These are phyloP conservation scores for Cenopis cana DNA, from an alignment of 2,888 invertebrate genomes.

Conservation along the genomic window DNA sequence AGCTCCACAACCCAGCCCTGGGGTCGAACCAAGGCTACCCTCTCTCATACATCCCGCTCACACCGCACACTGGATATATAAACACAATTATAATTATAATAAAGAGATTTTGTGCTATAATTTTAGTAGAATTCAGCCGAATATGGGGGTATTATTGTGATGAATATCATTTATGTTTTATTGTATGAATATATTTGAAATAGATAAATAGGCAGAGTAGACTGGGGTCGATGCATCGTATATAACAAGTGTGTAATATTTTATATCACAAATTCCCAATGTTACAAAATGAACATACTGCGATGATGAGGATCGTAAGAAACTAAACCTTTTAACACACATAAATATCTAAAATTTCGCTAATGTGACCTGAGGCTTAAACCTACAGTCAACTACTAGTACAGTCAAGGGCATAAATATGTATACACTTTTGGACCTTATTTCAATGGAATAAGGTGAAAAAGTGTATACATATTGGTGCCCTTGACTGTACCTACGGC, in stretches of 20 bases:
- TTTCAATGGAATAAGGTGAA: too few species aligned
- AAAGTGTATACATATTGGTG: too few species aligned
- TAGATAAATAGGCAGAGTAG: conserved; percentile 25
- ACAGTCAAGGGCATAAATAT: too few species aligned
- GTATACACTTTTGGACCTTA: too few species aligned
- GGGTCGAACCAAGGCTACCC: conserved; percentile 18
- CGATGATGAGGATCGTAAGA: neutral
- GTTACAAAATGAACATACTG: neutral
- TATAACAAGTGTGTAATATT: neutral
- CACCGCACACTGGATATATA: conserved; percentile 18
- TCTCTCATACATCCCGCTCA: conserved; percentile 19
- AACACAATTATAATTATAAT: conserved; percentile 28
- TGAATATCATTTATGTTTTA: neutral
- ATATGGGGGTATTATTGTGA: conserved; percentile 4
- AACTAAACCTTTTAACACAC: too few species aligned
- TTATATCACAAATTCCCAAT: neutral
- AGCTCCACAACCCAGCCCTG: neutral
- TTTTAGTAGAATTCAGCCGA: conserved; percentile 14
- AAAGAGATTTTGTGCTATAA: neutral
- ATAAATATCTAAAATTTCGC: too few species aligned
- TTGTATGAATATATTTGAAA: conserved; percentile 4
- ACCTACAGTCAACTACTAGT: too few species aligned
- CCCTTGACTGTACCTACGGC: too few species aligned
- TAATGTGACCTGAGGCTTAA: too few species aligned
- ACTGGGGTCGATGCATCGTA: conserved; percentile 3